These are phyloP conservation scores for Irena cyanogastra DNA, from an alignment of 2,113 vertebrate species.

Conservation along the genomic window DNA sequence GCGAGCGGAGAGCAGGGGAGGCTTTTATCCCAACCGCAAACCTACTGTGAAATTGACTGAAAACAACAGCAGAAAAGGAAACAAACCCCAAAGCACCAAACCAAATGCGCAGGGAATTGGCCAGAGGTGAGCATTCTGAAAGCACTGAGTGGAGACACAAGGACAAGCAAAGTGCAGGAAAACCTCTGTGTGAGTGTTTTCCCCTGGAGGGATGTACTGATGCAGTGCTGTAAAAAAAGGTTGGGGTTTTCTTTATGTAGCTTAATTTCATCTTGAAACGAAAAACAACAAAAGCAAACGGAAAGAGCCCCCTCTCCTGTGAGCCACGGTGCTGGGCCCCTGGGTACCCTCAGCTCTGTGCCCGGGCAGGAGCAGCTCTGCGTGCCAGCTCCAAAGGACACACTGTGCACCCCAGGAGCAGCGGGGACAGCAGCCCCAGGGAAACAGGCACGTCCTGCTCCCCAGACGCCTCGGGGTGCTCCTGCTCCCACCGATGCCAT, in stretches of 20 bases:
- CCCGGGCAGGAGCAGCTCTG: neutral
- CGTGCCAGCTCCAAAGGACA: accelerated
- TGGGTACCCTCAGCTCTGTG: neutral
- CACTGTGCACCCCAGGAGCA: accelerated
- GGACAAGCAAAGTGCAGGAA: constrained; percentile 35
- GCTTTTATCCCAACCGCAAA: neutral
- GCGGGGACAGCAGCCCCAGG: accelerated
- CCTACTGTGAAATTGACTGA: neutral
- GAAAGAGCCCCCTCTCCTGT: neutral
- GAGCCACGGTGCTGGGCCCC: neutral
- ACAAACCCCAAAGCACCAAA: neutral
- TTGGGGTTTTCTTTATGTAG: neutral
- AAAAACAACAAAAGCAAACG: constrained; percentile 40
- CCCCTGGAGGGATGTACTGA: constrained; percentile 38
- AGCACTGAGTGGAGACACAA: neutral
- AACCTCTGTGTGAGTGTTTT: neutral
- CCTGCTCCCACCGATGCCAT: neutral
- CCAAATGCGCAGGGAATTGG: neutral
- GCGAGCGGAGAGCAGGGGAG: neutral
- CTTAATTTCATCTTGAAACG: constrained; percentile 57
- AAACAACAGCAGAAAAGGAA: neutral
- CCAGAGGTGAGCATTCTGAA: neutral
- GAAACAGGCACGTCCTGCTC: neutral
- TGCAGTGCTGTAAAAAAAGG: constrained; percentile 32
- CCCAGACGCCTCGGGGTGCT: accelerated